Evolutionary conservation across 2,797 vertebrate species (phyloP), one percentile per base, ranked within the genome.

Genomic region (Ctenopoma kingsleyae): DNA sequence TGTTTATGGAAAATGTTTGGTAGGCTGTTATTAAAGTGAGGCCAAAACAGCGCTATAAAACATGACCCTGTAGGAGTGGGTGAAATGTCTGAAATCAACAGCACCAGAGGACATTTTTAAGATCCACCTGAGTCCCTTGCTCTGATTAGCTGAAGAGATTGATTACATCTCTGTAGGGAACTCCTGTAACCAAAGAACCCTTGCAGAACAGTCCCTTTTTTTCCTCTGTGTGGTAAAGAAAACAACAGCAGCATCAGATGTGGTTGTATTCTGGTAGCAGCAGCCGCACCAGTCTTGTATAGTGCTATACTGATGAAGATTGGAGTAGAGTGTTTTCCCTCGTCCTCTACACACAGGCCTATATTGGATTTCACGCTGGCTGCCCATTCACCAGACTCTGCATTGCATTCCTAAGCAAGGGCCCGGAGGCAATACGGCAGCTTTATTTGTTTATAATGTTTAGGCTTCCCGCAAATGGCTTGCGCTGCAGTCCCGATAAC

Each of bases 381-480:
- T 92, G 90, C 89, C 78, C 90, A 88, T 89, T 91, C 91, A 93
- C 89, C 92, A 92, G 93, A 92, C 90, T 93, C 85, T 87, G 87
- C 82, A 86, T 87, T 85, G 80, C 86, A 86, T 90, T 92, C 87
- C 87, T 89, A 92, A 93, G 87, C 87, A 84, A 90, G 78, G 82
- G 87, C 91, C 93, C 80, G 63, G 70, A 88, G 92, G 93, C 92
- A 84, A 92, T 89, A 89, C 82, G 77, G 81, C 80, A 80, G 87
- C 89, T 93, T 93, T 94, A 94, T 94, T 94, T 93, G 93, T 94
- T 94, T 93, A 92, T 90, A 94, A 94, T 93, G 93, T 93, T 92
- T 88, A 91, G 90, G 84, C 90, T 89, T 91, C 89, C 88, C 83
- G 76, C 87, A 92, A 93, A 94, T 91, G 88, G 88, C 87, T 71